Evolutionary conservation across 2,113 vertebrate species (phyloP), one percentile per base, ranked within the genome.

Genomic region (Semicossyphus pulcher): DNA sequence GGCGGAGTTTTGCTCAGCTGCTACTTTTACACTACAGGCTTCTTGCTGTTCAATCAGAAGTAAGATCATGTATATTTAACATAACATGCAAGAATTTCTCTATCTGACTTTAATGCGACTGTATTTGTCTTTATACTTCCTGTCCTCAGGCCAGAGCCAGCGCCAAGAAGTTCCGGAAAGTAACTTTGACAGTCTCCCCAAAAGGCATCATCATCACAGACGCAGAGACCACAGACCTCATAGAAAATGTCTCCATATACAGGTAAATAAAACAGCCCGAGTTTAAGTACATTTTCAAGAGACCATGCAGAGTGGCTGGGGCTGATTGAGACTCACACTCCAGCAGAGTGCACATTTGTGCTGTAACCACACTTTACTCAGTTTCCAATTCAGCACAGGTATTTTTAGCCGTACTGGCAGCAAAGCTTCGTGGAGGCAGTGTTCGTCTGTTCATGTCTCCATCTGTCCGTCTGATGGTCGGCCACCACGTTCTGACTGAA

Each of bases 231-330:
- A 84, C 93, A 36, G 94, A 96, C 88, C 93, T 94, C 76, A 91
- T 97, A 16, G 96, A 96, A 71, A 93, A 94, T 26, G 94, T 97
- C 86, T 97, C 96, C 59, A 97, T 97, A 83, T 96, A 96, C 94
- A 95, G 95, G 95, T 96, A 78, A 26, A 26, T 23, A 1, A 14
- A 47, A 29, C 25, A 6, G 0, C 21, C 3, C 45, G 12, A 14
- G 26, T 11, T 59, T 18, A 44, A 18, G 11, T 15, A n/a, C 1
- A 26, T 32, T 64, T 64, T 1, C 11, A 20, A 69, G 42, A 36
- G 58, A 15, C 16, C 9, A n/a, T 44, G 39, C 10, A 20, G 3
- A 7, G 16, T 29, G 9, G 9, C n/a, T 32, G 4, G n/a, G 9
- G 15, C 21, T 34, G 11, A 16, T 4, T 45, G 25, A 32, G 14